A percentile compares a stretch with the other conserved stretches of the same genome.
Conservation (phyloP, 1,140 invertebrate species). For the Babylonia areolata region DNA sequence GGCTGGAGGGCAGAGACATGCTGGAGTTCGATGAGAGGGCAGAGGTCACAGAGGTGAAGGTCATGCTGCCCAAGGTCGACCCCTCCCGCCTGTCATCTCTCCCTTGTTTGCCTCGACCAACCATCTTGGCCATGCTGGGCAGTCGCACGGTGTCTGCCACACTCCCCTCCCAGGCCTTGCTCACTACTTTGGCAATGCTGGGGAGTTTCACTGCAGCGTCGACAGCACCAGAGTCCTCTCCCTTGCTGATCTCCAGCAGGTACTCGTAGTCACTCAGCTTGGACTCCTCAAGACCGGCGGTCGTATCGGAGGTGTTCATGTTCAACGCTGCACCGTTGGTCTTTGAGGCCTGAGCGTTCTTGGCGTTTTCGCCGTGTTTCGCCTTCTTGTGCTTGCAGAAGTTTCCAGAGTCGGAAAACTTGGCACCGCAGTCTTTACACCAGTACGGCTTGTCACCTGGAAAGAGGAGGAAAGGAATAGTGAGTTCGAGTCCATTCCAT, state of each 20-base stretch:
- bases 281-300: background rate
- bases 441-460: conserved; percentile 83
- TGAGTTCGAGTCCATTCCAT: too few relatives aligned
- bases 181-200: background rate
- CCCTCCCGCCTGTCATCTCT: background rate
- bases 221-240: background rate
- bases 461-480: background rate
- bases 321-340: background rate
- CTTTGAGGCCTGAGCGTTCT: background rate
- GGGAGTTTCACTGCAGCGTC: background rate
- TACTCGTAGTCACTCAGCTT: background rate
- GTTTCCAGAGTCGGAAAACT: conserved; percentile 78
- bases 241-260: background rate
- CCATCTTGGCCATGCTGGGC: conserved; percentile 1
- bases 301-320: background rate
- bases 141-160: background rate
- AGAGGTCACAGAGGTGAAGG: background rate
- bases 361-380: conserved; percentile 26
- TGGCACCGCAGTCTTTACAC: conserved; percentile 89
- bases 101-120: background rate
- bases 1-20: background rate
- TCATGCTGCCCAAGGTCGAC: too few relatives aligned
- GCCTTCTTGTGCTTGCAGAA: conserved; percentile 37
- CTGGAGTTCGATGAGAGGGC: background rate
- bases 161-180: background rate